Evolutionary conservation across 2,888 invertebrate species (phyloP).

Genomic region (Lordiphosa andalusiaca): DNA sequence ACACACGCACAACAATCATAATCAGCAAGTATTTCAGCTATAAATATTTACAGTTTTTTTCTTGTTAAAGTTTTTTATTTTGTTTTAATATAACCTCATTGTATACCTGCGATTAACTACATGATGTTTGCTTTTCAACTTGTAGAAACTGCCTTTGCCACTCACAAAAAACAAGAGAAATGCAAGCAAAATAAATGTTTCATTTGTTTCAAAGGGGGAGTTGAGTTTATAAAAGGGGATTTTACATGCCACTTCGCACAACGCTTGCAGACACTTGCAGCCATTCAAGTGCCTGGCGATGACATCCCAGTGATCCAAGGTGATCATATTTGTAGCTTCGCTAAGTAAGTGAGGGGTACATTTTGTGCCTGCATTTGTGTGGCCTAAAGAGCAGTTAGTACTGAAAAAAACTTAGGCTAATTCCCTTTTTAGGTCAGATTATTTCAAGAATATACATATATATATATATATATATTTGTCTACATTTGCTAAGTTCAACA

Average conservation of each 20-base stretch:
- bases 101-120: constrained; percentile 74
- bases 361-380: constrained; percentile 31
- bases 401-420: constrained; percentile 19
- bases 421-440: constrained; percentile 76
- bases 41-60: constrained; percentile 64
- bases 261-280: constrained; percentile 78
- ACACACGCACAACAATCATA: constrained; percentile 50
- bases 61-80: not conserved
- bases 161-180: not conserved
- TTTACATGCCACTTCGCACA: constrained; percentile 58
- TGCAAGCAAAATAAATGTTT: constrained; percentile 48
- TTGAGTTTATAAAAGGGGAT: constrained; percentile 40
- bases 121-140: constrained; percentile 54
- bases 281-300: constrained; percentile 80
- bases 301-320: constrained; percentile 51
- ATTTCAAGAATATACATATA: constrained; percentile 6
- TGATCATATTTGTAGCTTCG: constrained; percentile 26
- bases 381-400: constrained; percentile 12
- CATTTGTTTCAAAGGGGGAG: not conserved
- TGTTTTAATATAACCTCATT: constrained; percentile 57
- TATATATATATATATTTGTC: constrained; percentile 16
- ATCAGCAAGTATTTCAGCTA: constrained; percentile 78
- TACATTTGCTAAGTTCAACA: constrained; percentile 25
- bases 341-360: constrained; percentile 15
- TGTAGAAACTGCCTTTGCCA: constrained; percentile 15